A percentile compares a stretch with the other conserved stretches of the same genome.
Conservation (phyloP, 2,113 vertebrate genomes). For the Dryoscopus gambensis region DNA sequence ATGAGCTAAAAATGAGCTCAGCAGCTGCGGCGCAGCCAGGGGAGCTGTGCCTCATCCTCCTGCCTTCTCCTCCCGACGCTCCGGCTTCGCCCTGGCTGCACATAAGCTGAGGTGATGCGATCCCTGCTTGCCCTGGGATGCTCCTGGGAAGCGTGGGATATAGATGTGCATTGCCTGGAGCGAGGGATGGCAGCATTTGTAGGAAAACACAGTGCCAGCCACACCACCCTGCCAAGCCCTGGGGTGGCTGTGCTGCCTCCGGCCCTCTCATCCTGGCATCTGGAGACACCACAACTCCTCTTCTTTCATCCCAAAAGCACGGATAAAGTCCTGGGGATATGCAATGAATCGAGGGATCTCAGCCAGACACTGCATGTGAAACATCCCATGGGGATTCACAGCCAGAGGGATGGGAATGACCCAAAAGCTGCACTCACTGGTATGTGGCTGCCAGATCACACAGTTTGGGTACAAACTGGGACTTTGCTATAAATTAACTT, state of each 20-base stretch:
- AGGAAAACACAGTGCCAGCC: neutral
- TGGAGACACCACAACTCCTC: neutral
- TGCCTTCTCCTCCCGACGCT: neutral
- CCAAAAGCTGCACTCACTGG: neutral
- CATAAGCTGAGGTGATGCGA: neutral
- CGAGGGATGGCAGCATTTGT: neutral
- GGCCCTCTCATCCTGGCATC: neutral
- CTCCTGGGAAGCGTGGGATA: neutral
- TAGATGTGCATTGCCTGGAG: slow-evolving; percentile 1
- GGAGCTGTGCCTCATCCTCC: neutral
- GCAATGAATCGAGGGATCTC: neutral
- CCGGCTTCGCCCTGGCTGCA: neutral
- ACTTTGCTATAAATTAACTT: neutral
- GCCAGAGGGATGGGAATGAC: neutral
- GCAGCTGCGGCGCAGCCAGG: neutral
- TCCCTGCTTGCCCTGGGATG: slow-evolving; percentile 29
- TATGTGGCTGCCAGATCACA: neutral
- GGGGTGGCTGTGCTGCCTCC: neutral
- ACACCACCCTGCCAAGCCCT: neutral
- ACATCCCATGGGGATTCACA: neutral
- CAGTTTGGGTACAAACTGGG: neutral
- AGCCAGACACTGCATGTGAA: neutral
- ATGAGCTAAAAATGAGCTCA: neutral
- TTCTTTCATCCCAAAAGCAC: neutral
- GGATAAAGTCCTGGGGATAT: neutral